Evolutionary conservation across 2,888 invertebrate species (phyloP), one percentile per base, ranked within the genome.

Genomic region (Agelastica alni): DNA sequence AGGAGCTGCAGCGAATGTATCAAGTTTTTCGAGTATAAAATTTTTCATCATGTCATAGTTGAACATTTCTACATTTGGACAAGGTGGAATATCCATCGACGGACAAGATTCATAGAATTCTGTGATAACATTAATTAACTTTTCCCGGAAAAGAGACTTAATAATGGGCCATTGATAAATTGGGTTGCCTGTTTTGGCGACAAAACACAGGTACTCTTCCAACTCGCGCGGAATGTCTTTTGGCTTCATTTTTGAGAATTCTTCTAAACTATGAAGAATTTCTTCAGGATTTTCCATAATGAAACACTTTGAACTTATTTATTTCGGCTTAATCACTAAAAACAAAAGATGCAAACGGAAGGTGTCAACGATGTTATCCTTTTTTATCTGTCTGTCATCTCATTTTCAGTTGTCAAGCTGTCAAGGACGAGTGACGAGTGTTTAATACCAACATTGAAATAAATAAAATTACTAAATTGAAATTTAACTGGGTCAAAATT

Each of bases 141-240:
- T 96, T 72, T 91, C 89, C 62, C 91, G 86, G 75, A 96, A 91
- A 65, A 96, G 84, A 73, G 88, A 87, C 77, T 93, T 93, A 43
- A 96, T 84, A 61, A 89, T 82, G 36, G 89, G 80, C 96, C 96
- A 96, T 71, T 93, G 93, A 75, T 93, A 96, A 61, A 96, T 86
- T 28, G 93, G 93, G 79, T 96, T 93, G 61, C 96, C 96, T 70
- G 94, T 95, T 77, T 91, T 91, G 3, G 96, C 96, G 64, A 96
- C 93, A 80, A 89, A 90, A 64, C 84, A 84, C 63, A 96, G 81
- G 75, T 94, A 96, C 56, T 93, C 93, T 70, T 96, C 94, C 56
- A 96, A 80, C 72, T 93, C 88, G 59, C 88, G 85, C 13, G 95
- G 93, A 68, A 96, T 93, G 68, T 89, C 90, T 75, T 88, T 88